Conservation (phyloP, 2,888 invertebrate genomes). For the Crematogaster levior region DNA sequence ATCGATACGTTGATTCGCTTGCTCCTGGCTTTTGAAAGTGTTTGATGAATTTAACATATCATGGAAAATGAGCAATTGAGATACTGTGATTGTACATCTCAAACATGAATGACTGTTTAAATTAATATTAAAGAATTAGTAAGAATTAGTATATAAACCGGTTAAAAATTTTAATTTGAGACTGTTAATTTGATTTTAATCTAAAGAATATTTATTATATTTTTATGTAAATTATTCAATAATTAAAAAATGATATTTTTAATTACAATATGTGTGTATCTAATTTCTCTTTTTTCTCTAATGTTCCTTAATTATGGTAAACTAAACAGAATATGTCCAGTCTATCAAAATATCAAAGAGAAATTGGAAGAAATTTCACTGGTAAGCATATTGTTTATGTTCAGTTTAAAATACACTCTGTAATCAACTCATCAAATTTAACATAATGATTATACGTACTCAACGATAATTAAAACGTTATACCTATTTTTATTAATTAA, state of each 20-base stretch:
- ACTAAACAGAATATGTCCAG: too few species aligned
- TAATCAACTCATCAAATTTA: background rate
- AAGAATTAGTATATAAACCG: too few species aligned
- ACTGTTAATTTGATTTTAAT: background rate
- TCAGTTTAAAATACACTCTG: background rate
- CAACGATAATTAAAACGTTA: background rate
- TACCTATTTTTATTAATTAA: background rate
- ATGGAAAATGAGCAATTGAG: background rate
- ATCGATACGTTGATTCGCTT: background rate
- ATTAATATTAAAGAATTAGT: background rate
- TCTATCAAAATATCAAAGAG: background rate
- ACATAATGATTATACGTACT: background rate
- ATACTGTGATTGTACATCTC: background rate
- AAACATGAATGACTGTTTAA: background rate
- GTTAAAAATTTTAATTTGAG: background rate
- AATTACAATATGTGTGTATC: too few species aligned
- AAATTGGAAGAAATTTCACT: background rate
- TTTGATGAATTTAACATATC: constrained; percentile 14
- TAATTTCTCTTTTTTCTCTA: background rate
- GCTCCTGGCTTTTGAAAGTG: background rate
- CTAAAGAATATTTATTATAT: background rate
- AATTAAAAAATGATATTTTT: background rate
- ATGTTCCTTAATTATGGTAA: background rate
- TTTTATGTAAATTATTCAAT: background rate
- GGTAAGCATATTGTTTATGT: background rate